Conservation (phyloP, 2,113 vertebrate genomes). For the Oceanodroma tethys region DNA sequence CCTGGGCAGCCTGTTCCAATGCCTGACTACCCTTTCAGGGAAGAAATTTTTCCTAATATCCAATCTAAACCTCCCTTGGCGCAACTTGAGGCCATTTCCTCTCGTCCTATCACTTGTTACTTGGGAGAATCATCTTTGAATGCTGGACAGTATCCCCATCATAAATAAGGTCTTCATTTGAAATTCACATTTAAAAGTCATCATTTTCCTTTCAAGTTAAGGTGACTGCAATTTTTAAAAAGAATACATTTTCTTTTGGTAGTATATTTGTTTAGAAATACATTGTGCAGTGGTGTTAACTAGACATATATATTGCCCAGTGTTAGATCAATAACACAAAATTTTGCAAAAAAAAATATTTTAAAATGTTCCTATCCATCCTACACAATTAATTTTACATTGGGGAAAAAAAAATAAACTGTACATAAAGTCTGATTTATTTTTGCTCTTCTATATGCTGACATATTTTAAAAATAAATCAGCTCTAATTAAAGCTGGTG, state of each 20-base stretch:
- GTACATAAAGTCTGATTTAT: background rate
- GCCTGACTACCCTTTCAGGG: no score
- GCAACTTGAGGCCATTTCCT: no score
- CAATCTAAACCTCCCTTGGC: no score
- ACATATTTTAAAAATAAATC: background rate
- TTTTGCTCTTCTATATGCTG: background rate
- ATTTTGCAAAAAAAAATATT: background rate
- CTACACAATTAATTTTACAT: background rate
- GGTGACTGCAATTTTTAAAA: background rate
- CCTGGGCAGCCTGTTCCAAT: no score
- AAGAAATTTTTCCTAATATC: no score
- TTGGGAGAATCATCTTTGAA: no score
- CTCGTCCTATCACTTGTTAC: no score
- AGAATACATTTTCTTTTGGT: background rate
- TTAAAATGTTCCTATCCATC: background rate
- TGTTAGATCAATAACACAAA: background rate
- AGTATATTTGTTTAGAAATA: background rate
- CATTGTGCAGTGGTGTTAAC: background rate
- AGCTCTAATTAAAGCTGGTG: background rate
- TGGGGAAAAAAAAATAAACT: background rate
- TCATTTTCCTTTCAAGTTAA: background rate
- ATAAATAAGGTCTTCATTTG: background rate
- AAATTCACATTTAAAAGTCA: background rate
- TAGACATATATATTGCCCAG: background rate
- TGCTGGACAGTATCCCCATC: background rate